Percentiles rank a stretch among this genome's conserved stretches.
Evolutionary conservation across 1,140 invertebrate genomes (phyloP).

Genomic region (Dinoponera quadriceps): DNA sequence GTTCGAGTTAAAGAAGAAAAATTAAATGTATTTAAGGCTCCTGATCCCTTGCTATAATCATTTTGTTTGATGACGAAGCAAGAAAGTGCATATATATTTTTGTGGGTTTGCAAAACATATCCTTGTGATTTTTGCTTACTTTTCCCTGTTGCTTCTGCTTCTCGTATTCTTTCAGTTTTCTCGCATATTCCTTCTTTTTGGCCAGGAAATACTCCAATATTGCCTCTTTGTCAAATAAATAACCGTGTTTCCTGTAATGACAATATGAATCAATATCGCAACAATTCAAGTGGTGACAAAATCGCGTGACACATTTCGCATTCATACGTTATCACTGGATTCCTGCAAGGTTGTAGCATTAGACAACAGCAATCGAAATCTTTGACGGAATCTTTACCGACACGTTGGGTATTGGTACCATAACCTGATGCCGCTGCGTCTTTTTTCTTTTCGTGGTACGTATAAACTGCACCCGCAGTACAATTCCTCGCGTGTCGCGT

Average conservation of each 20-base stretch:
- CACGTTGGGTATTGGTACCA: conserved; percentile 92
- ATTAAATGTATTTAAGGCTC: not conserved
- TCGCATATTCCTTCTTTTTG: conserved; percentile 96
- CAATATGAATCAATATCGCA: conserved; percentile 1
- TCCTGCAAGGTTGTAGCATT: conserved; percentile 97
- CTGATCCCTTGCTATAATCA: no score
- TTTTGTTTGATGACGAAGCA: no score
- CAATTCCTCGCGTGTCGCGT: conserved; percentile 98
- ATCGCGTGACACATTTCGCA: not conserved
- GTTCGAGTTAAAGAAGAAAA: not conserved
- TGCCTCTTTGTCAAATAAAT: conserved; percentile 98
- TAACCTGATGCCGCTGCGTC: conserved; percentile 97
- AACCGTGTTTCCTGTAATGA: conserved; percentile 94
- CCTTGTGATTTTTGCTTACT: no score
- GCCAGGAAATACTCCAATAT: conserved; percentile 98
- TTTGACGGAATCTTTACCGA: conserved; percentile 99
- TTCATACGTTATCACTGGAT: conserved; percentile 94
- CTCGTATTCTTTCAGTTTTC: conserved; percentile 97
- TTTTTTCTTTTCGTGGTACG: conserved; percentile 99
- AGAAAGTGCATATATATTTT: no score
- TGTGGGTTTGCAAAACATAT: no score
- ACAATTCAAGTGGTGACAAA: not conserved
- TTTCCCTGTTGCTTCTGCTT: conserved; percentile 93
- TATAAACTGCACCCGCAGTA: conserved; percentile 99
- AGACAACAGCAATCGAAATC: conserved; percentile 99